These are phyloP conservation scores for Pogonocherus hispidulus DNA, from an alignment of 2,888 invertebrate species.

Conservation along the genomic window DNA sequence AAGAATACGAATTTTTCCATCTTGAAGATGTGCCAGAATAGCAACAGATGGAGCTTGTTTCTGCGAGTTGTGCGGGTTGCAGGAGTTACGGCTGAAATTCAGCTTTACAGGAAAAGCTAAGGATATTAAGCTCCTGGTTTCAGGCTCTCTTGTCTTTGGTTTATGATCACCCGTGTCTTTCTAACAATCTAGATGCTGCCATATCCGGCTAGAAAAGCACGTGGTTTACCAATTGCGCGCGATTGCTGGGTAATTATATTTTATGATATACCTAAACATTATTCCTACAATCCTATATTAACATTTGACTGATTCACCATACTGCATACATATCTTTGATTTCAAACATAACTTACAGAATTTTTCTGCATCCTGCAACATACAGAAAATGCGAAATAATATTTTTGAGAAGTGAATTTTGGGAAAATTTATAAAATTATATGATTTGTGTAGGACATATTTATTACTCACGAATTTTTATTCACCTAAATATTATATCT, in stretches of 20 bases:
- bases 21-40: conserved; percentile 38
- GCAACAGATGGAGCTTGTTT: conserved; percentile 54
- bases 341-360: no score
- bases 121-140: not conserved
- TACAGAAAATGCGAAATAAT: no score
- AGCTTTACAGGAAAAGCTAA: conserved; percentile 4
- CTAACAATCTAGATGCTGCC: no score
- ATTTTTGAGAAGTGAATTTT: no score
- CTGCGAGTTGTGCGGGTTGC: conserved; percentile 59
- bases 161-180: no score
- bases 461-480: no score
- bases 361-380: no score
- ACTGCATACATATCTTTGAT: not conserved
- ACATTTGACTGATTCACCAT: conserved; percentile 12
- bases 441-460: no score
- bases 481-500: no score
- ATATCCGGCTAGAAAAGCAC: conserved; percentile 34
- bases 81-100: conserved; percentile 42
- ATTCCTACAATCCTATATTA: conserved; percentile 10
- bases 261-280: conserved; percentile 50
- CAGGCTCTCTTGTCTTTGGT: conserved; percentile 1
- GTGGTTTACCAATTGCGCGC: conserved; percentile 45
- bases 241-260: conserved; percentile 44
- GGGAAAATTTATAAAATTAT: no score
- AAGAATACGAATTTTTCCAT: conserved; percentile 45